Conservation (phyloP, 2,797 vertebrate genomes). For the Macropodus opercularis region DNA sequence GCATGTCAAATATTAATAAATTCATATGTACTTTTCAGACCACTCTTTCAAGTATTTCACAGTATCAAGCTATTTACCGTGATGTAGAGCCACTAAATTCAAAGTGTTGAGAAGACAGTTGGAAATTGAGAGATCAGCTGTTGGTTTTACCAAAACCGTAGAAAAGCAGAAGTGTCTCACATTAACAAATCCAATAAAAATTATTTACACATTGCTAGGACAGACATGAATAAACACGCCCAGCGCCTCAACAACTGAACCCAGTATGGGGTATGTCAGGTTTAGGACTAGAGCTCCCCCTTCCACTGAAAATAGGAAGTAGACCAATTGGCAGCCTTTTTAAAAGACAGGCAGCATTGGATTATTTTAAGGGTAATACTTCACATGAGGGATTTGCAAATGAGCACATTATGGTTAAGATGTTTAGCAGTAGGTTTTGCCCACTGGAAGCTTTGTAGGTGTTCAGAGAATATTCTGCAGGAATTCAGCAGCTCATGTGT, state of each 20-base stretch:
- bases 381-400: constrained; percentile 42
- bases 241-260: not conserved
- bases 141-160: too few relatives aligned
- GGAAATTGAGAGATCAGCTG: too few relatives aligned
- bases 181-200: constrained; percentile 3
- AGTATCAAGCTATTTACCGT: too few relatives aligned
- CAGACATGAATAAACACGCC: constrained; percentile 9
- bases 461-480: constrained; percentile 23
- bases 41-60: too few relatives aligned
- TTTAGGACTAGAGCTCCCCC: constrained; percentile 1
- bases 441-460: constrained; percentile 22
- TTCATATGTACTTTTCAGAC: too few relatives aligned
- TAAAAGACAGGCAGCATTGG: constrained; percentile 6
- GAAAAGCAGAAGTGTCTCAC: too few relatives aligned
- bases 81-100: too few relatives aligned
- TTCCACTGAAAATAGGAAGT: not conserved
- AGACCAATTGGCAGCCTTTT: not conserved
- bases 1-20: too few relatives aligned
- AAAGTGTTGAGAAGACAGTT: too few relatives aligned
- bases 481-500: constrained; percentile 31
- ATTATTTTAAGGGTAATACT: constrained; percentile 21
- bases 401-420: constrained; percentile 40
- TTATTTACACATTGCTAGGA: not conserved
- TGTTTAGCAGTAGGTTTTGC: constrained; percentile 35
- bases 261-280: not conserved